Evolutionary conservation across 2,113 vertebrate species (phyloP), one percentile per base, ranked within the genome.

Genomic region (Chionomys nivalis): DNA sequence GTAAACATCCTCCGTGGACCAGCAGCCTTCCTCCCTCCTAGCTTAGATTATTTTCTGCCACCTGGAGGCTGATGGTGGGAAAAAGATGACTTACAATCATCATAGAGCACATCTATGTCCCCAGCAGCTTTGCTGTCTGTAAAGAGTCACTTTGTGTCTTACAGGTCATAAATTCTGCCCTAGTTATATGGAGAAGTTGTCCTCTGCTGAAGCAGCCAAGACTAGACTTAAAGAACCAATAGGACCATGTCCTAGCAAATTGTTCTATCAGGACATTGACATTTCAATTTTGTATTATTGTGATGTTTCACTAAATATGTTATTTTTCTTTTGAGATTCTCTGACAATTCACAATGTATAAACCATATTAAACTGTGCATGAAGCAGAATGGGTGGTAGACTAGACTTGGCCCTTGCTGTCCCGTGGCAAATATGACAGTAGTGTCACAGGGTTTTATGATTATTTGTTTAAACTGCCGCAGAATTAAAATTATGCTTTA

Each of bases 31-130:
- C 26, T 90, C 14, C 33, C n/a, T 75, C 3, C n/a, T 17, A n/a
- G 28, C 49, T 87, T 52, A 96, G 93, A 36, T 42, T 81, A 81
- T 98, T 92, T 97, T 97, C 72, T 98, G 97, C 98, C 98, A 98
- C 90, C 98, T 98, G 98, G 92, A 96, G 98, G 97, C 97, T 44
- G 89, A 26, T 7, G 1, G 1, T 49, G 0, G 81, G 55, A 94
- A 93, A 49, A 31, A 82, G 55, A 82, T 86, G 93, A 28, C 26
- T 39, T 49, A 68, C 2, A 63, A 14, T 39, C 19, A 39, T 26
- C 42, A 78, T 42, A 66, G 76, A 70, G 49, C 26, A 12, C 26
- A 24, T 21, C 1, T 0, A 28, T 17, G 9, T 33, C 44, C 55
- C 19, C 19, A 42, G 24, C 36, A 89, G 17, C 70, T 58, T 82